phyloP scores from a whole-genome alignment of 2,797 vertebrate genomes.

The Aphelocoma californica region DNA sequence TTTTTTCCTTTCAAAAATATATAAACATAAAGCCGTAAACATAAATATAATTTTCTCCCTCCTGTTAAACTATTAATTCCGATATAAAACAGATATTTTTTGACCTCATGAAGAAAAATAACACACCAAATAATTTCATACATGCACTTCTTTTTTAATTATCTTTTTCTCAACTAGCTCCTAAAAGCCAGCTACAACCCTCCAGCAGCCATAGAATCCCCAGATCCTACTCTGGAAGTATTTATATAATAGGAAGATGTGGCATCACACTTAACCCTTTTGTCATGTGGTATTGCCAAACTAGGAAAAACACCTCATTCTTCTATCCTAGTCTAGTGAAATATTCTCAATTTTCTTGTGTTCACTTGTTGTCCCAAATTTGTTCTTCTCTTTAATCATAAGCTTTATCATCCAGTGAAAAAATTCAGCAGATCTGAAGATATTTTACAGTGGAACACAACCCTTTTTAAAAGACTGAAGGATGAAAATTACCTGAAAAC shows the following conservation, averaged over 20 bases:
- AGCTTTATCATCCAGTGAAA: neutral
- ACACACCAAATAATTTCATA: neutral
- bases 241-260: neutral
- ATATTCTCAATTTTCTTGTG: neutral
- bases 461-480: neutral
- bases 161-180: neutral
- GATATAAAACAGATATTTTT: neutral
- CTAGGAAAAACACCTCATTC: neutral
- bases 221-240: neutral
- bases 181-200: neutral
- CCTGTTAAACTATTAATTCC: neutral
- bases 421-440: neutral
- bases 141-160: fast-evolving
- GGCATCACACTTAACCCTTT: neutral
- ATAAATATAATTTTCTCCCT: neutral
- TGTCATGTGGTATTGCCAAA: neutral
- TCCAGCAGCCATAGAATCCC: neutral
- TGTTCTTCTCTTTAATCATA: neutral
- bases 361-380: neutral
- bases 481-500: neutral
- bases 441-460: neutral
- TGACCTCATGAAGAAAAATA: neutral
- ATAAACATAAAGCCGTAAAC: neutral
- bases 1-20: neutral
- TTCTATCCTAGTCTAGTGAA: neutral